These are phyloP conservation scores for Sibirionetta formosa DNA, from an alignment of 2,797 vertebrate species.

Conservation along the genomic window DNA sequence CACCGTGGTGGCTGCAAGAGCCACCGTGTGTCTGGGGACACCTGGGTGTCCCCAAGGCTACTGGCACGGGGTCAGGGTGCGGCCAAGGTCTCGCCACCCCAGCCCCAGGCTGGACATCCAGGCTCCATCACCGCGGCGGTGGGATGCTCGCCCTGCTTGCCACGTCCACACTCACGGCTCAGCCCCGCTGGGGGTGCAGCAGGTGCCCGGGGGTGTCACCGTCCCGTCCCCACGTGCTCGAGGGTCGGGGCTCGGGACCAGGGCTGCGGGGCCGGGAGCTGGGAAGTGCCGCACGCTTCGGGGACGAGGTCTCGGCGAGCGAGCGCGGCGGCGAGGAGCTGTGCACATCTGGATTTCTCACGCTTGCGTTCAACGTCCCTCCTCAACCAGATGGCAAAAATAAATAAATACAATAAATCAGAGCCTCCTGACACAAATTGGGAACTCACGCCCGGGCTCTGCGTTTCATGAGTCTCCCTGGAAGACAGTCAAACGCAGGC, in stretches of 20 bases:
- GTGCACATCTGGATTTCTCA: slow-evolving; percentile 76
- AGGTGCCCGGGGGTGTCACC: neutral
- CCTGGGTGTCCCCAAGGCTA: rapidly evolving
- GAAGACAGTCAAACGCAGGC: slow-evolving; percentile 65
- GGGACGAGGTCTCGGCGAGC: neutral
- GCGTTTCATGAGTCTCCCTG: slow-evolving; percentile 68
- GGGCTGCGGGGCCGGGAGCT: neutral
- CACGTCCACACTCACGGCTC: neutral
- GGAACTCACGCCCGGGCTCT: slow-evolving; percentile 66
- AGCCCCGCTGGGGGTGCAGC: rapidly evolving
- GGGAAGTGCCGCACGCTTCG: neutral
- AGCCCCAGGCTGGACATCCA: neutral
- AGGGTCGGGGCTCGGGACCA: neutral
- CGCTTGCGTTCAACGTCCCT: slow-evolving; percentile 52
- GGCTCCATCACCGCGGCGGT: neutral
- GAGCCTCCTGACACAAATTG: slow-evolving; percentile 69
- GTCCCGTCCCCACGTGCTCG: rapidly evolving
- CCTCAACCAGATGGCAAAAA: slow-evolving; percentile 76
- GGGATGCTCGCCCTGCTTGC: too few species aligned
- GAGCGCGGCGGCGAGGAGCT: neutral
- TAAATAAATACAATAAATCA: slow-evolving; percentile 79
- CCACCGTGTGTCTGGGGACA: rapidly evolving
- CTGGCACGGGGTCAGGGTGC: rapidly evolving
- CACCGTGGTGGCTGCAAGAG: rapidly evolving
- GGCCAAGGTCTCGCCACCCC: neutral